Evolutionary conservation across 2,113 vertebrate species (phyloP).

Genomic region (Pseudorhombus dupliciocellatus): DNA sequence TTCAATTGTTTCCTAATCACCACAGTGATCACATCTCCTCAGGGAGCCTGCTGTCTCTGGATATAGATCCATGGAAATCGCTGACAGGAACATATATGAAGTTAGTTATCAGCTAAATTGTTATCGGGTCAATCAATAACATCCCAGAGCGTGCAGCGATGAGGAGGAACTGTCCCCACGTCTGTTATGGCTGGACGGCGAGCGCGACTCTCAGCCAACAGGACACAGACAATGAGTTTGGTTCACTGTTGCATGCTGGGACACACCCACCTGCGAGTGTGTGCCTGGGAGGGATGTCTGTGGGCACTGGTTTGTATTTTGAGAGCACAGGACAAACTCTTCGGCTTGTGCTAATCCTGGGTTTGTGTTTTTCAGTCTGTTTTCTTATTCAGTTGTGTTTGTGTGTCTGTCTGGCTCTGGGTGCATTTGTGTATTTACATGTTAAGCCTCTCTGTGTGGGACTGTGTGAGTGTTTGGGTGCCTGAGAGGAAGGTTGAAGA

Average conservation of each 20-base stretch:
- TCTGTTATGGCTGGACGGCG: slow-evolving; percentile 59
- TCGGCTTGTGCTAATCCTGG: slow-evolving; percentile 10
- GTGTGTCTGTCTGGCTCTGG: slow-evolving; percentile 33
- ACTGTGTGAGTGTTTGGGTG: not conserved
- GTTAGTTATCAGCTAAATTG: slow-evolving; percentile 18
- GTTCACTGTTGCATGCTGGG: slow-evolving; percentile 34
- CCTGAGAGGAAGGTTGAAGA: not conserved
- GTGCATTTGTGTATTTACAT: slow-evolving; percentile 33
- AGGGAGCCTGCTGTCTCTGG: not conserved
- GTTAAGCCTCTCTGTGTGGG: slow-evolving; percentile 6
- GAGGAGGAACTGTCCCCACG: slow-evolving; percentile 3
- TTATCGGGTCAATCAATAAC: slow-evolving; percentile 45
- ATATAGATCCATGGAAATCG: slow-evolving; percentile 15
- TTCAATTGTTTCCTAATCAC: not conserved
- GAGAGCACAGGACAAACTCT: slow-evolving; percentile 19
- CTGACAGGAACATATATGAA: slow-evolving; percentile 24
- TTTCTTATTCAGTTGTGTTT: slow-evolving; percentile 31
- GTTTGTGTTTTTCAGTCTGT: slow-evolving; percentile 11
- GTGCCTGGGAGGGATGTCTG: slow-evolving; percentile 56
- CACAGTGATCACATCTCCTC: too few relatives aligned
- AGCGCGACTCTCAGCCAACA: slow-evolving; percentile 40
- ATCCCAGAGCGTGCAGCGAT: slow-evolving; percentile 7
- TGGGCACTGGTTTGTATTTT: slow-evolving; percentile 46
- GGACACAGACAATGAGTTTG: slow-evolving; percentile 50
- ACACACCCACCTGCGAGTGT: slow-evolving; percentile 17